phyloP scores from a whole-genome alignment of 2,797 vertebrate genomes.

The Labeo calbasu region DNA sequence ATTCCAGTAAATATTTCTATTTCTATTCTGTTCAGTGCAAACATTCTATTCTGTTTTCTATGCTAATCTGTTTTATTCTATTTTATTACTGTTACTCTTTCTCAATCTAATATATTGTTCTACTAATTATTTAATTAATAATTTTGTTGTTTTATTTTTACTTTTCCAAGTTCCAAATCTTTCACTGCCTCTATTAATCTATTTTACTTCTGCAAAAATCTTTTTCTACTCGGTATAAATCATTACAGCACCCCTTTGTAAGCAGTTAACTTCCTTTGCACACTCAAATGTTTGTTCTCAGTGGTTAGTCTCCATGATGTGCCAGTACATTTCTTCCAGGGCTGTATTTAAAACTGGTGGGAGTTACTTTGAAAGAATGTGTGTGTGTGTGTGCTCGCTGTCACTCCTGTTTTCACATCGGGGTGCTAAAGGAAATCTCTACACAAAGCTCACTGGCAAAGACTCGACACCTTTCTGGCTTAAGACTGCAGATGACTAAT shows the following conservation, averaged over 20 bases:
- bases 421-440: conserved; percentile 37
- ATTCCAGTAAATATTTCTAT: background rate
- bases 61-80: background rate
- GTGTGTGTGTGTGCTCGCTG: background rate
- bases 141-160: no score
- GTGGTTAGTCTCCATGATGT: conserved; percentile 4
- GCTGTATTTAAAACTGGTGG: conserved; percentile 36
- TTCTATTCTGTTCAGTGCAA: background rate
- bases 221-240: background rate
- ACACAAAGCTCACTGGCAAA: conserved; percentile 6
- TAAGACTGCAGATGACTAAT: background rate
- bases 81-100: background rate
- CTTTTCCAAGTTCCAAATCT: background rate
- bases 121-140: no score
- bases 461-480: background rate
- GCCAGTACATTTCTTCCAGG: background rate
- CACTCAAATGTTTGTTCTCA: background rate
- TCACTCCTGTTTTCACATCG: conserved; percentile 42
- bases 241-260: background rate
- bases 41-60: background rate
- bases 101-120: no score
- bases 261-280: background rate
- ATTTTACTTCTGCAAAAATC: background rate
- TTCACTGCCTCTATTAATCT: background rate
- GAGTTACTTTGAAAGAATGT: conserved; percentile 30